Percentiles rank a stretch among this genome's conserved stretches.
Conservation (phyloP, 2,113 vertebrate species). For the Leptobrachium leishanense region DNA sequence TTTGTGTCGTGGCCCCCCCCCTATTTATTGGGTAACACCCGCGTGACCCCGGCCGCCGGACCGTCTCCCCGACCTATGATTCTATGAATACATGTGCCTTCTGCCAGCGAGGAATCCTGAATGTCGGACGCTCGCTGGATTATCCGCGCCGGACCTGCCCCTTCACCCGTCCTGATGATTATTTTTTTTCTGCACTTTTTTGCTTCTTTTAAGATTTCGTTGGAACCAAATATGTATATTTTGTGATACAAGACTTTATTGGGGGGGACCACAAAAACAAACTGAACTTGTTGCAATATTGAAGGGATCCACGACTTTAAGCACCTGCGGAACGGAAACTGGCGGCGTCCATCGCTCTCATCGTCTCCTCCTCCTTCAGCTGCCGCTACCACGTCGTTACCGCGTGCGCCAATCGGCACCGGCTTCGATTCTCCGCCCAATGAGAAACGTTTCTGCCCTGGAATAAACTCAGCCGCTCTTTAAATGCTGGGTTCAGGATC, state of each 20-base stretch:
- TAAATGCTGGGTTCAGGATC: no score
- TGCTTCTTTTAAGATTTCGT: slow-evolving; percentile 28
- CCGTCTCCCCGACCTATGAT: background rate
- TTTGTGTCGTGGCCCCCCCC: no score
- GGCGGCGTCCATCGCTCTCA: background rate
- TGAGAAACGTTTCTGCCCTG: no score
- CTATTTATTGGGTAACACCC: no score
- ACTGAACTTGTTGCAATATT: background rate
- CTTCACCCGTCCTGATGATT: slow-evolving; percentile 1
- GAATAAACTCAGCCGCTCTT: no score
- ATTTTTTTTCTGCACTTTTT: slow-evolving; percentile 17
- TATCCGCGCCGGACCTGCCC: background rate
- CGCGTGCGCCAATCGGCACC: no score
- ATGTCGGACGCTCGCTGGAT: background rate
- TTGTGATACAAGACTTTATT: slow-evolving; percentile 30
- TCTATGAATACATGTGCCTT: slow-evolving; percentile 42
- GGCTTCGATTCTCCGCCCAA: no score
- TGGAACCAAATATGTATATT: slow-evolving; percentile 46
- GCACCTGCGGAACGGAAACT: background rate
- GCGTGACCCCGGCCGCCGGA: no score
- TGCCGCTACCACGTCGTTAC: no score
- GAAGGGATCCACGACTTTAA: background rate
- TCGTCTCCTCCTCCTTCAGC: no score
- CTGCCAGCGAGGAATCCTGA: slow-evolving; percentile 3
- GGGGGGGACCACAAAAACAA: slow-evolving; percentile 13